phyloP scores from a whole-genome alignment of 2,113 vertebrate species.

The Actenoides lindsayi region DNA sequence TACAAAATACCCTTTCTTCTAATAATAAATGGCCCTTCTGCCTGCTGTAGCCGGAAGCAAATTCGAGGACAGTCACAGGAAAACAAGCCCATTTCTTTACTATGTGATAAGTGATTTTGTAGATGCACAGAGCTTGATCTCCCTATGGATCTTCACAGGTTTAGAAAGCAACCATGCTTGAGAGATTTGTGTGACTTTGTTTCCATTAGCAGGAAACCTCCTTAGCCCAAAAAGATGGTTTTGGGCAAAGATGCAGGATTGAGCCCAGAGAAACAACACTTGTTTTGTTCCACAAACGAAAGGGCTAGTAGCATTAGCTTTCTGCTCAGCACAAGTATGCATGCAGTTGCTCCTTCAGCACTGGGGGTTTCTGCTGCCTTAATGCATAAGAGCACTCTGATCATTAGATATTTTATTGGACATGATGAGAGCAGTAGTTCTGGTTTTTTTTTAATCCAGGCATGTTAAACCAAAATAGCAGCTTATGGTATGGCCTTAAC shows the following conservation, averaged over 20 bases:
- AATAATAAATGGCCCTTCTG: not conserved
- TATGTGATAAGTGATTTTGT: not conserved
- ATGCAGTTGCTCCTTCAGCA: not conserved
- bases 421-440: not conserved
- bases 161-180: not conserved
- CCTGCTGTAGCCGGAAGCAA: not conserved
- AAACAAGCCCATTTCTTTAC: not conserved
- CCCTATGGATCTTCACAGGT: not conserved
- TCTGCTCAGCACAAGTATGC: not conserved
- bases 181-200: not conserved
- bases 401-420: not conserved
- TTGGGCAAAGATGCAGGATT: not conserved
- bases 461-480: not conserved
- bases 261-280: not conserved
- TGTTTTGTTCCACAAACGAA: not conserved
- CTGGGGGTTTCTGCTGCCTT: not conserved
- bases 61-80: not conserved
- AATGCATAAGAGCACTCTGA: not conserved
- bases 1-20: not conserved
- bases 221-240: not conserved
- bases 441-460: not conserved
- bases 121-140: not conserved
- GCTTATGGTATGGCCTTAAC: not conserved
- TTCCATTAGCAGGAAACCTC: not conserved
- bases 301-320: not conserved